Conservation (phyloP, 2,888 invertebrate species). For the Mamestra brassicae region DNA sequence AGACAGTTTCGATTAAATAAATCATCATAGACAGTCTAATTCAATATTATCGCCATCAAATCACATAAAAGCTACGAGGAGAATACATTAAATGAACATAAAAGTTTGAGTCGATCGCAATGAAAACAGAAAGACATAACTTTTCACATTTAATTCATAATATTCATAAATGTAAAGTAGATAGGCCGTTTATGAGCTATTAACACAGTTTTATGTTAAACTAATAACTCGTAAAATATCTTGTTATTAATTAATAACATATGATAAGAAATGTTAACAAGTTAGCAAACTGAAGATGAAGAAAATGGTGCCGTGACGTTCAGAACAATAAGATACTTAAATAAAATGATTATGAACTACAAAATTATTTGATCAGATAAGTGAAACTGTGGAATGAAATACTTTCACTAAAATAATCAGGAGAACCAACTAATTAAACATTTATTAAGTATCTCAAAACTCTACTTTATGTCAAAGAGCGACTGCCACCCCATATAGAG, state of each 20-base stretch:
- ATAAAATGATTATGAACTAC: background rate
- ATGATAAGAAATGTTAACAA: background rate
- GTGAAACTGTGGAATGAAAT: background rate
- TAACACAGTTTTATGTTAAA: slow-evolving; percentile 55
- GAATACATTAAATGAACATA: slow-evolving; percentile 33
- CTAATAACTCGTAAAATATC: slow-evolving; percentile 57
- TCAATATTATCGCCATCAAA: slow-evolving; percentile 28
- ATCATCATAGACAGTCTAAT: slow-evolving; percentile 20
- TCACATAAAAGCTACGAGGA: slow-evolving; percentile 37
- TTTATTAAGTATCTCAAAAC: no score
- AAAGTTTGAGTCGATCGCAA: slow-evolving; percentile 35
- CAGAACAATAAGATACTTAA: no score
- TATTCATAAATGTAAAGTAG: slow-evolving; percentile 60
- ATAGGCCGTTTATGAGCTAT: slow-evolving; percentile 59
- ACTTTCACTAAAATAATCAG: background rate
- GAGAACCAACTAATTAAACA: no score
- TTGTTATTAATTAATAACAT: slow-evolving; percentile 41
- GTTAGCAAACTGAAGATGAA: background rate
- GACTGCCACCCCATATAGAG: no score
- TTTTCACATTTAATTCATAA: slow-evolving; percentile 54
- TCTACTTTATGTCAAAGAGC: no score
- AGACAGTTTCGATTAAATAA: slow-evolving; percentile 7
- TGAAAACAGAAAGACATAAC: slow-evolving; percentile 44
- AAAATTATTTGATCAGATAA: background rate
- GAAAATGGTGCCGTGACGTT: background rate